Base-by-base conservation (phyloP, 2,888 invertebrate species). In the Leptogaster cylindrica region DNA sequence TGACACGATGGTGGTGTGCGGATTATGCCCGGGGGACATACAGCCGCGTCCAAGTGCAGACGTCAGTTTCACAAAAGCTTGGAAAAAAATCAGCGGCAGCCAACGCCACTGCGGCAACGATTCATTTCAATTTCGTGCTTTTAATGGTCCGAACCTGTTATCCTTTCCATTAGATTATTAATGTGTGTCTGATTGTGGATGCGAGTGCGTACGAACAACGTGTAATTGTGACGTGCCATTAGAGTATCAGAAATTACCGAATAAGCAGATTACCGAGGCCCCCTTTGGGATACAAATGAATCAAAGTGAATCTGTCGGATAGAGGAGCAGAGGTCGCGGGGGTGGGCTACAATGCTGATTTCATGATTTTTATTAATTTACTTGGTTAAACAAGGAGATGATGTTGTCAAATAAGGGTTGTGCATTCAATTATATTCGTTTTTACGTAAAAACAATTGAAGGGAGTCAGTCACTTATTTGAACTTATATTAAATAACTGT, bases 71-170 rank as follows among this genome's bases (percentile, higher is more conserved):
- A 25, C 39, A 7, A 10, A 16, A 28, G 23, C 41, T 7, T 14
- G 10, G 25, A n/a, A 14, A 41, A 58, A 41, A 36, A 39, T 6
- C 12, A 12, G 41, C 6, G 10, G 12, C 20, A 23, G 39, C 46
- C 18, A 12, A 39, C 41, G 36, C 41, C 25, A 58, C 41, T 41
- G 14, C 14, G 25, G 41, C 27, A 33, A 20, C 58, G 58, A 58
- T 58, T 58, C 58, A 39, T 58, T 58, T 58, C 41, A 58, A 58
- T 58, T 58, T 58, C 16, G 41, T 20, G 36, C 41, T 58, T 58
- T 58, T 58, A 58, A 58, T 58, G 58, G 58, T 16, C 41, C 25
- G 14, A 27, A 58, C 58, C 39, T 58, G 58, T 58, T 58, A 41
- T 58, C 58, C 58, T 39, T 39, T 16, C 39, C 23, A 58, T 58